Conservation (phyloP, 2,797 vertebrate genomes). For the Triplophysa yarkandensis region DNA sequence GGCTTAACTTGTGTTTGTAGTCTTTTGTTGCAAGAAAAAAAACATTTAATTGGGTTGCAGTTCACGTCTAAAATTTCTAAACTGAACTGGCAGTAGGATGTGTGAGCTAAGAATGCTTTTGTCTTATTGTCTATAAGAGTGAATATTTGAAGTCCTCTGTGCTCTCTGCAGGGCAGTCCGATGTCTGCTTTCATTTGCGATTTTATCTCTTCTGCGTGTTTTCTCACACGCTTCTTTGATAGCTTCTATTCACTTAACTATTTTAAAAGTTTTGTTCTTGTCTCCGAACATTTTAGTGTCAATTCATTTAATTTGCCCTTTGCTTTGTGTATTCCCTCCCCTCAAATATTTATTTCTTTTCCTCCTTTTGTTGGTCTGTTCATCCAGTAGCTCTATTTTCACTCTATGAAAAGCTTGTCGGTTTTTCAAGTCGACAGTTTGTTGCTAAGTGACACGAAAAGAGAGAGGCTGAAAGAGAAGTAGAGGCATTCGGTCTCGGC, state of each 20-base stretch:
- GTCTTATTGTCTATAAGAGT: background rate
- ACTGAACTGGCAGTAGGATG: too few relatives aligned
- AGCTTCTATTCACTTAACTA: background rate
- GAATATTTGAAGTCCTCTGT: slow-evolving; percentile 1
- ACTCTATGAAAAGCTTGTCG: slow-evolving; percentile 14
- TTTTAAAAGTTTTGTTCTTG: background rate
- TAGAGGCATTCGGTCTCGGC: background rate
- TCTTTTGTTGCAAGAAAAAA: too few relatives aligned
- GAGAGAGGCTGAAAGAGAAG: background rate
- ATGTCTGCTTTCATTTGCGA: slow-evolving; percentile 6
- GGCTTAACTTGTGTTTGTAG: too few relatives aligned
- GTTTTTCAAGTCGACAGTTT: slow-evolving; percentile 39
- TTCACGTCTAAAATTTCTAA: background rate
- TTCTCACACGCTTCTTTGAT: background rate
- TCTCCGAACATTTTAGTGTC: slow-evolving; percentile 7
- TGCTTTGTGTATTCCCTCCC: background rate
- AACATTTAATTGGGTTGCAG: background rate
- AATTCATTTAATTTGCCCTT: background rate
- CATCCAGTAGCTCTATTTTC: slow-evolving; percentile 19
- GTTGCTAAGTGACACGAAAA: slow-evolving; percentile 62
- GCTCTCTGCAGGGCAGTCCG: background rate
- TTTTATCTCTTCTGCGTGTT: background rate
- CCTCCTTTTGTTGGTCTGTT: slow-evolving; percentile 35
- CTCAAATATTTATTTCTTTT: slow-evolving; percentile 24
- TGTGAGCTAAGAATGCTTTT: background rate